A percentile compares a stretch with the other conserved stretches of the same genome.
Evolutionary conservation across 2,113 vertebrate species (phyloP).

Genomic region (Bos javanicus): DNA sequence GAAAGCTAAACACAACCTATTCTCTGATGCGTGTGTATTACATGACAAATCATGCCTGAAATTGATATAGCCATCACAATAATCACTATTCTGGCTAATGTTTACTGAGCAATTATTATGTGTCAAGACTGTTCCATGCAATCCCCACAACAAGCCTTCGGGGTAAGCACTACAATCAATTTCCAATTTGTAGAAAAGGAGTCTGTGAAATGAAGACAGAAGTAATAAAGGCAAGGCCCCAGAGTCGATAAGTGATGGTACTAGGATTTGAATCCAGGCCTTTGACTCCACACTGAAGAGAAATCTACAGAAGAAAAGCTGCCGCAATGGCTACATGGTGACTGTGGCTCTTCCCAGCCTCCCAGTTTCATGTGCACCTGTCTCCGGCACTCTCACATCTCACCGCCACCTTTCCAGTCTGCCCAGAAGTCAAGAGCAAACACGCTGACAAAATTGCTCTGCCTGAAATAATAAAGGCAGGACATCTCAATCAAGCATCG

Average conservation of each 20-base stretch:
- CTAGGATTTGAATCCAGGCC: neutral
- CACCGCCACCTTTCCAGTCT: neutral
- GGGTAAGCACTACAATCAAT: neutral
- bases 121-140: neutral
- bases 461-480: neutral
- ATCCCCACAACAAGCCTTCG: neutral
- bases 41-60: neutral
- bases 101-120: constrained; percentile 35
- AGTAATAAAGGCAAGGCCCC: neutral
- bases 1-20: neutral
- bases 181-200: neutral
- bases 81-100: neutral
- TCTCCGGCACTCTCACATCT: neutral
- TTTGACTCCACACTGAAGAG: neutral
- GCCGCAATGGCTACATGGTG: neutral
- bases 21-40: neutral
- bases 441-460: neutral
- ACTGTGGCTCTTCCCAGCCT: neutral
- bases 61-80: neutral
- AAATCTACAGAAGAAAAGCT: neutral
- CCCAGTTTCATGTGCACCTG: neutral
- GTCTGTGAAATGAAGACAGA: neutral
- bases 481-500: neutral
- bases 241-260: neutral
- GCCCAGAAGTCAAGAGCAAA: neutral